phyloP scores from a whole-genome alignment of 2,797 vertebrate species.

The Cyclopterus lumpus region DNA sequence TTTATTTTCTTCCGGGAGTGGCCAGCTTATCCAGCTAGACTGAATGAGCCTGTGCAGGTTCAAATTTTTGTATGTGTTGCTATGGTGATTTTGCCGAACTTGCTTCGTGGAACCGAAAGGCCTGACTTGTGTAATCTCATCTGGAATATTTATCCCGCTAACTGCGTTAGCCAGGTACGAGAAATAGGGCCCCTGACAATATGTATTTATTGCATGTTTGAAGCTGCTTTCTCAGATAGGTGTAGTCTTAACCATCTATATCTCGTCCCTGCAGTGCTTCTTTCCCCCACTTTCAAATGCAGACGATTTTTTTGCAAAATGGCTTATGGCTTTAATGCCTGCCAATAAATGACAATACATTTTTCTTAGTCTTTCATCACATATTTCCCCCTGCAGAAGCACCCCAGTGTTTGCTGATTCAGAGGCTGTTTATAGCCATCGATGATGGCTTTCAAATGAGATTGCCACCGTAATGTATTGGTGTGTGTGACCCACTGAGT shows the following conservation, averaged over 20 bases:
- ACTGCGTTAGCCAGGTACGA: too few species aligned
- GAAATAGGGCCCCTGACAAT: too few species aligned
- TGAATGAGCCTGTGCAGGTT: too few species aligned
- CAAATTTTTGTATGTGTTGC: too few species aligned
- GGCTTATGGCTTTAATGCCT: slow-evolving; percentile 52
- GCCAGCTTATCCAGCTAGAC: too few species aligned
- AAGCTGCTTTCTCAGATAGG: slow-evolving; percentile 34
- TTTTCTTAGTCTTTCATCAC: slow-evolving; percentile 72
- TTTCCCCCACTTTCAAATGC: slow-evolving; percentile 47
- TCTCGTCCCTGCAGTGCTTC: slow-evolving; percentile 45
- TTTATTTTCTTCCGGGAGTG: too few species aligned
- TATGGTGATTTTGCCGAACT: too few species aligned
- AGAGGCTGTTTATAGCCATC: slow-evolving; percentile 55
- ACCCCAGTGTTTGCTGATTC: slow-evolving; percentile 54
- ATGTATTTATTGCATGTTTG: slow-evolving; percentile 50
- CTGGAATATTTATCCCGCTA: too few species aligned
- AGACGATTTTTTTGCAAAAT: slow-evolving; percentile 52
- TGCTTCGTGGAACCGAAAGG: too few species aligned
- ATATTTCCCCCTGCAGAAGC: slow-evolving; percentile 38
- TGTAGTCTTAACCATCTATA: slow-evolving; percentile 56
- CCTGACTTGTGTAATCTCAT: too few species aligned
- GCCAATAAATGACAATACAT: slow-evolving; percentile 67
- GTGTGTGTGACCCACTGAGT: slow-evolving; percentile 47
- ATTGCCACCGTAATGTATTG: slow-evolving; percentile 57
- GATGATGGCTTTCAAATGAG: slow-evolving; percentile 64